Percentiles rank a stretch among this genome's conserved stretches.
These are phyloP conservation scores for Tolypeutes matacus DNA, from an alignment of 2,797 vertebrate genomes.

Conservation along the genomic window DNA sequence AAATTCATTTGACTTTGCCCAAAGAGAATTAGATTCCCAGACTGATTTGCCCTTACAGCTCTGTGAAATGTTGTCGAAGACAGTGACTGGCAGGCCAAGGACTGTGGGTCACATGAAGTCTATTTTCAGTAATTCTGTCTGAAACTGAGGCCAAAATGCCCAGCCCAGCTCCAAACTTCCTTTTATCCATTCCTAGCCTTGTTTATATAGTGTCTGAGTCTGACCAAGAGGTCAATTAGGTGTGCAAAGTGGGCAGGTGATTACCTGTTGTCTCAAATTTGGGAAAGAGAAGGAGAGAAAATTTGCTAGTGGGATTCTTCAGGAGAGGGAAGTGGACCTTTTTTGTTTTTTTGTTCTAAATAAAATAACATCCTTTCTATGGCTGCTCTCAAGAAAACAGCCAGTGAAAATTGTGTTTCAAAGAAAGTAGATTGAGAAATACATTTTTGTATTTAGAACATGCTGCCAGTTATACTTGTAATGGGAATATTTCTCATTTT, in stretches of 20 bases:
- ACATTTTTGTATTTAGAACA: conserved; percentile 16
- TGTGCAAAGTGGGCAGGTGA: not conserved
- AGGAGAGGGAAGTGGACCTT: not conserved
- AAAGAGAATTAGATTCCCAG: not conserved
- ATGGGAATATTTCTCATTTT: conserved; percentile 21
- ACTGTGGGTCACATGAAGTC: not conserved
- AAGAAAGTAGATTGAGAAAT: not conserved
- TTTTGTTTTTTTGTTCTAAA: not conserved
- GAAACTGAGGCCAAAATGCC: not conserved
- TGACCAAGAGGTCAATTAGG: not conserved
- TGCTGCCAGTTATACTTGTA: not conserved
- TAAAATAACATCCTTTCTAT: not conserved
- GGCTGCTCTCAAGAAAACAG: not conserved
- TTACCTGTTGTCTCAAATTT: not conserved
- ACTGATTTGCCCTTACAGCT: not conserved
- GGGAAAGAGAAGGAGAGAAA: not conserved
- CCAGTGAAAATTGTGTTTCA: not conserved
- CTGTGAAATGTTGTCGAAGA: not conserved
- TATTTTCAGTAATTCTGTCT: not conserved
- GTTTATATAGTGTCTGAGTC: not conserved
- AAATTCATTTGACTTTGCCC: not conserved
- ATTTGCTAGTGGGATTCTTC: not conserved
- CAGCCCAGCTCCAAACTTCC: not conserved
- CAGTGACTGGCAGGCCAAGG: not conserved
- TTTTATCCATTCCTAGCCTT: not conserved